phyloP scores from a whole-genome alignment of 1,140 invertebrate species.

The Pseudomyrmex cubaensis region DNA sequence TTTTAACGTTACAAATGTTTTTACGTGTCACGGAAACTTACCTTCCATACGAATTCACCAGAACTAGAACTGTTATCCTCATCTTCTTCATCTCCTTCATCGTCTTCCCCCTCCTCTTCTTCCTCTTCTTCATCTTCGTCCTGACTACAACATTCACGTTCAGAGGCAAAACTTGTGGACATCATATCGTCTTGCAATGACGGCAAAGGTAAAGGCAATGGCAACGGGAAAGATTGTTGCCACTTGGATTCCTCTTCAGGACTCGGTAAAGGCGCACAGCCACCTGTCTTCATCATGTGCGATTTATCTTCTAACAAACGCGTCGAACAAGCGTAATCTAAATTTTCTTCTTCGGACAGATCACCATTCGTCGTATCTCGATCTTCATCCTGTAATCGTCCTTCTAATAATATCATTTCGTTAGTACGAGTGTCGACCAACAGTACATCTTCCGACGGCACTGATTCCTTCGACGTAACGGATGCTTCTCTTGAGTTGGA shows the following conservation, averaged over 20 bases:
- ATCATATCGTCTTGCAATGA: constrained; percentile 81
- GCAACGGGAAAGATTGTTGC: constrained; percentile 80
- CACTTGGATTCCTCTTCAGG: constrained; percentile 84
- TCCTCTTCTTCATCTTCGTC: constrained; percentile 75
- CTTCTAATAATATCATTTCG: constrained; percentile 84
- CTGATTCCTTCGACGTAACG: constrained; percentile 78
- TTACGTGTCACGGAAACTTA: constrained; percentile 72
- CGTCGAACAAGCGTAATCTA: constrained; percentile 71
- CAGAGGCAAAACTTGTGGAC: constrained; percentile 82
- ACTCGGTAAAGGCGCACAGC: constrained; percentile 81
- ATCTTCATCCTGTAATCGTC: constrained; percentile 70
- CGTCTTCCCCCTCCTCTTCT: constrained; percentile 72
- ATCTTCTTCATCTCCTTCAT: constrained; percentile 70
- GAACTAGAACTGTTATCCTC: constrained; percentile 87
- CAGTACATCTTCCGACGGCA: constrained; percentile 85
- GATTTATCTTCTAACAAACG: constrained; percentile 72
- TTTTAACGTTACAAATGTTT: neutral
- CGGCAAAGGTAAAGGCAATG: constrained; percentile 77
- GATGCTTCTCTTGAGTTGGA: constrained; percentile 81
- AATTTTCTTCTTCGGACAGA: constrained; percentile 79
- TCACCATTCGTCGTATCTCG: constrained; percentile 76
- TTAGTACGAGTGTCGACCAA: constrained; percentile 86
- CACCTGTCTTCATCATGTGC: constrained; percentile 65
- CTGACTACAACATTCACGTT: constrained; percentile 81
- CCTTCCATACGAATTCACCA: constrained; percentile 92